Base-by-base conservation (phyloP, 2,113 vertebrate genomes). In the Phylloscopus trochilus region DNA sequence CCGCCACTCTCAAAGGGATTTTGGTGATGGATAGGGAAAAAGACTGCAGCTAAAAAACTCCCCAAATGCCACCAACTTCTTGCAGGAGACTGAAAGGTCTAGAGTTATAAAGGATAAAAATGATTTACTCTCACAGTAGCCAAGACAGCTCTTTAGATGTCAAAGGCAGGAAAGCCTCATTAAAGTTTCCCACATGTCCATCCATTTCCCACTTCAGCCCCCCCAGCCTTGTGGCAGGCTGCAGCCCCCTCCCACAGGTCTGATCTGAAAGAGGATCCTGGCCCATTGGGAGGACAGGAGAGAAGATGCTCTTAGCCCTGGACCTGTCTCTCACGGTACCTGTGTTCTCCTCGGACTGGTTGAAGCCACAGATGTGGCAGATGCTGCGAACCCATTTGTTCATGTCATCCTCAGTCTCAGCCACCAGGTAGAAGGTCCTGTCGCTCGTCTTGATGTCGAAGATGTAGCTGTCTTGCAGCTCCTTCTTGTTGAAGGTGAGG, bases 311-410 rank as follows among this genome's bases (percentile, higher is more conserved):
- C 23, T 63, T 31, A 82, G 60, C 24, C 43, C 55, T 0, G 2
- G 68, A 24, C 68, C 59, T 1, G 3, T 49, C n/a, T 77, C 9
- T 69, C 64, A 73, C 1, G 5, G 3, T 99, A 99, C 99, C 99
- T 91, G 99, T 93, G 93, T 97, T 98, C 89, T 99, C 99, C 56
- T 99, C 99, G 0, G 99, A 99, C 95, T 99, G 99, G 97, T 99
- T 99, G 98, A 99, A 99, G 73, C 99, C 99, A 39, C 99, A 99
- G 87, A 99, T 99, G 97, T 99, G 99, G 95, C 99, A 99, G 97
- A 99, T 99, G 93, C 99, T 98, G 91, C 99, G 99, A 44, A 99
- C 99, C 99, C 99, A 99, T 93, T 99, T 99, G 96, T 99, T 99
- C 99, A 99, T 99, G 83, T 99, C 99, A 11, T 99, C 99, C 93